phyloP scores from a whole-genome alignment of 2,797 vertebrate genomes.

The Esox lucius region DNA sequence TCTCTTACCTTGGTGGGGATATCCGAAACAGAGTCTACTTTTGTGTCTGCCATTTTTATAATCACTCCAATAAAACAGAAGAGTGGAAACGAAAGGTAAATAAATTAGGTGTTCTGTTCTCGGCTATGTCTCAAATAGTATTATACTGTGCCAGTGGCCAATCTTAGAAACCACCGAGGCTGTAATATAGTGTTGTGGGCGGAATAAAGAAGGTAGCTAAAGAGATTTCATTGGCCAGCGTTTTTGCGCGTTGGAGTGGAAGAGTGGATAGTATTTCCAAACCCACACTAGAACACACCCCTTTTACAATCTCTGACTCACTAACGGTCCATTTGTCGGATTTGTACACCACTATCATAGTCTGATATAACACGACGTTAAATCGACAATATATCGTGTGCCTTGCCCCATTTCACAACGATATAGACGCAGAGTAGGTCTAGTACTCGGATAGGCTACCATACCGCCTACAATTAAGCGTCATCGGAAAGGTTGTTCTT shows the following conservation, averaged over 20 bases:
- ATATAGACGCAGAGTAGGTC: too few relatives aligned
- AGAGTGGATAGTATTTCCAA: conserved; percentile 76
- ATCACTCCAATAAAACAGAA: conserved; percentile 58
- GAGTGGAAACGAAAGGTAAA: conserved; percentile 54
- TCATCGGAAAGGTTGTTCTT: too few relatives aligned
- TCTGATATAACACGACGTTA: too few relatives aligned
- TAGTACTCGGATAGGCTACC: too few relatives aligned
- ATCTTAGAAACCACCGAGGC: conserved; percentile 60
- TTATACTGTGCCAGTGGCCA: conserved; percentile 44
- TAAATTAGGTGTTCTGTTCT: conserved; percentile 36
- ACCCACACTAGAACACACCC: conserved; percentile 62
- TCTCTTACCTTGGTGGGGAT: conserved; percentile 79
- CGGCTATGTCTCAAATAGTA: conserved; percentile 36
- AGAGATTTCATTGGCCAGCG: conserved; percentile 55
- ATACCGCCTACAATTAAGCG: too few relatives aligned
- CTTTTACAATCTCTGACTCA: not conserved
- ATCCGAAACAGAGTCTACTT: conserved; percentile 74
- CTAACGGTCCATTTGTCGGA: not conserved
- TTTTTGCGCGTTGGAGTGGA: conserved; percentile 60
- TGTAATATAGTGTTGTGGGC: conserved; percentile 74
- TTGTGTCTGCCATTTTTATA: conserved; percentile 77
- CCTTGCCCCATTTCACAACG: too few relatives aligned
- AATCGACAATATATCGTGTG: too few relatives aligned
- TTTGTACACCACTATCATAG: not conserved
- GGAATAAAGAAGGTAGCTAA: conserved; percentile 47